Evolutionary conservation across 2,113 vertebrate genomes (phyloP).

Genomic region (Tetrax tetrax): DNA sequence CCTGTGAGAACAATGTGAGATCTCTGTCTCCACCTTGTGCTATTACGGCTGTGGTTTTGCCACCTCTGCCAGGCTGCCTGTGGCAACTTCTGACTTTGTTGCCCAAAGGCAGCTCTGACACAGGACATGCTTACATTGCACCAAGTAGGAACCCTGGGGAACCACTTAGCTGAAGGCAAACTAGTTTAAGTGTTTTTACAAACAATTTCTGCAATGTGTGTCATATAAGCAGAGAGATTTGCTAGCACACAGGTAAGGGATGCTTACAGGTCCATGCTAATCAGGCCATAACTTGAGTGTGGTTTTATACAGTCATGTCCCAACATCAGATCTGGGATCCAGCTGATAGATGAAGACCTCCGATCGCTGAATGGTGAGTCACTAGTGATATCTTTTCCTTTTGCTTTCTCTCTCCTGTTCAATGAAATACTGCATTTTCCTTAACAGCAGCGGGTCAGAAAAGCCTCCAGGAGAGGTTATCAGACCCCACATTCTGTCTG

Average conservation of each 20-base stretch:
- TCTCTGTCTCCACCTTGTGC: not conserved
- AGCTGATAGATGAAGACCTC: constrained; percentile 55
- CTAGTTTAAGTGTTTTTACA: not conserved
- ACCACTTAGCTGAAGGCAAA: not conserved
- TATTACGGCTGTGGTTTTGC: not conserved
- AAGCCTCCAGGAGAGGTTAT: not conserved
- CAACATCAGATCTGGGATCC: constrained; percentile 60
- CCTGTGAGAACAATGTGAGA: not conserved
- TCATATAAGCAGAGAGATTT: not conserved
- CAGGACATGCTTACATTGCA: not conserved
- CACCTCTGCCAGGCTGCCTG: not conserved
- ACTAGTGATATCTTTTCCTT: not conserved
- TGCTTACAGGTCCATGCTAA: not conserved
- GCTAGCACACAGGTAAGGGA: not conserved
- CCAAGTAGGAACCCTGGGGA: not conserved
- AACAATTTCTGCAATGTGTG: not conserved
- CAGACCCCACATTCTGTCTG: not conserved
- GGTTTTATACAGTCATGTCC: constrained; percentile 70
- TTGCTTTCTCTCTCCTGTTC: not conserved
- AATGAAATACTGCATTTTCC: not conserved
- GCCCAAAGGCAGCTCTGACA: not conserved
- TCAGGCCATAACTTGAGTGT: not conserved
- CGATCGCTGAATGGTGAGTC: constrained; percentile 62
- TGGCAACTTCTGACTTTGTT: not conserved
- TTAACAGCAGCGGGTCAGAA: not conserved